These are phyloP conservation scores for Albula goreensis DNA, from an alignment of 2,113 vertebrate genomes.

Conservation along the genomic window DNA sequence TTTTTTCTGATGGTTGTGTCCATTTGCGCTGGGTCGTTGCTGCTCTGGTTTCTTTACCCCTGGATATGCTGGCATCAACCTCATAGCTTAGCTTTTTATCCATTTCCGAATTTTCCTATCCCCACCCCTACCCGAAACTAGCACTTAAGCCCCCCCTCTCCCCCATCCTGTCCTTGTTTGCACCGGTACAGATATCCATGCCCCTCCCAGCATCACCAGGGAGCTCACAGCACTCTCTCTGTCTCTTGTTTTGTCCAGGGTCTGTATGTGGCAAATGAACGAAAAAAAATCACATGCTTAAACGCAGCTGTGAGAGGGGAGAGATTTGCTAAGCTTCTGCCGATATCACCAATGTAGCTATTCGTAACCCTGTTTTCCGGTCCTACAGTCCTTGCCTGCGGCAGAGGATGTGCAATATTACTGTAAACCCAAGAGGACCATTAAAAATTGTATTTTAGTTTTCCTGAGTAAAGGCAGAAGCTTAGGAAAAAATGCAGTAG, in stretches of 20 bases:
- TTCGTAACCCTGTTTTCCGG: not conserved
- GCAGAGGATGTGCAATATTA: too few species aligned
- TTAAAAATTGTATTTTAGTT: not conserved
- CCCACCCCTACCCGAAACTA: constrained; percentile 50
- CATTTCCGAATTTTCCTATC: constrained; percentile 34
- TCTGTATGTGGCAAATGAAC: constrained; percentile 65
- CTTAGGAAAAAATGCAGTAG: constrained; percentile 66
- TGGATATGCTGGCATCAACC: constrained; percentile 84
- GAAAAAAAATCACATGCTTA: constrained; percentile 61
- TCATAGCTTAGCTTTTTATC: constrained; percentile 78
- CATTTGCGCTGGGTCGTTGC: constrained; percentile 97
- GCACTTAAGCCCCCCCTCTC: constrained; percentile 44
- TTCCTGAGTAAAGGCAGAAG: constrained; percentile 62
- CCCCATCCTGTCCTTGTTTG: constrained; percentile 49
- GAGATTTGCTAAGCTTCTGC: constrained; percentile 75
- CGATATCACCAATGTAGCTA: constrained; percentile 1
- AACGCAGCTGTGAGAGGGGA: constrained; percentile 64
- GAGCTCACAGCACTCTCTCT: constrained; percentile 60
- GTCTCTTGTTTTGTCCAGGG: constrained; percentile 69
- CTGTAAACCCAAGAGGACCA: not conserved
- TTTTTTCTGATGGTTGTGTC: constrained; percentile 56
- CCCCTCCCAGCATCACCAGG: constrained; percentile 60
- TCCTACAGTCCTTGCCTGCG: too few species aligned
- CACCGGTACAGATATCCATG: not conserved
- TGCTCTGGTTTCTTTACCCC: constrained; percentile 58